Evolutionary conservation across 35 echinoderm and acorn worm genomes (phyloP).

Genomic region (Lytechinus pictus): DNA sequence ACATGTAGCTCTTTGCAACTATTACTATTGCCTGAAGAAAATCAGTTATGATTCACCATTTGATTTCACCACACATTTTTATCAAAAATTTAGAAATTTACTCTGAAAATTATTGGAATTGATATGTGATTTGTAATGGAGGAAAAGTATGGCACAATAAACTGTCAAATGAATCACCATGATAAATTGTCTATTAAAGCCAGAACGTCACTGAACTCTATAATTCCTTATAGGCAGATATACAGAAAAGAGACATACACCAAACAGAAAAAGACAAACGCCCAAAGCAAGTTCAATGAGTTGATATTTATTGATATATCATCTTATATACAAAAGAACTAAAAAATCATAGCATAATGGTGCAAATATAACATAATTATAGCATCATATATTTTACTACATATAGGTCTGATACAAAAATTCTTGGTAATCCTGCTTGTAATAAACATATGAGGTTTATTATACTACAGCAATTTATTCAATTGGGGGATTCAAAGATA

Average conservation of each 20-base stretch:
- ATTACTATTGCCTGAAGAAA: background rate
- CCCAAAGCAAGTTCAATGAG: background rate
- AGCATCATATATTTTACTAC: background rate
- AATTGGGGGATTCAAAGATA: background rate
- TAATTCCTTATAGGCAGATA: too few relatives aligned
- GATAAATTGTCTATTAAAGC: background rate
- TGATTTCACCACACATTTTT: too few relatives aligned
- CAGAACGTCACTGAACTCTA: too few relatives aligned
- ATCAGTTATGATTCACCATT: background rate
- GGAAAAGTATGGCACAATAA: background rate
- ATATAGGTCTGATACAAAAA: background rate
- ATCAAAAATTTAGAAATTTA: too few relatives aligned
- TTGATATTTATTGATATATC: constrained; percentile 7
- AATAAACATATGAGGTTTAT: background rate
- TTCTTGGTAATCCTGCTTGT: background rate
- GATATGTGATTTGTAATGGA: background rate
- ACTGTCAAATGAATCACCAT: background rate
- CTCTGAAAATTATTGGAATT: background rate
- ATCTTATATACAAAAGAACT: background rate
- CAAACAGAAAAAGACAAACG: background rate
- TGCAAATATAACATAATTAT: background rate
- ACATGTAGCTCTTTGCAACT: too few relatives aligned
- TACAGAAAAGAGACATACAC: background rate
- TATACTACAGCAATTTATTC: background rate
- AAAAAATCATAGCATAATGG: constrained; percentile 5